phyloP scores from a whole-genome alignment of 2,888 invertebrate genomes.

The Caenorhabditis drosophilae region DNA sequence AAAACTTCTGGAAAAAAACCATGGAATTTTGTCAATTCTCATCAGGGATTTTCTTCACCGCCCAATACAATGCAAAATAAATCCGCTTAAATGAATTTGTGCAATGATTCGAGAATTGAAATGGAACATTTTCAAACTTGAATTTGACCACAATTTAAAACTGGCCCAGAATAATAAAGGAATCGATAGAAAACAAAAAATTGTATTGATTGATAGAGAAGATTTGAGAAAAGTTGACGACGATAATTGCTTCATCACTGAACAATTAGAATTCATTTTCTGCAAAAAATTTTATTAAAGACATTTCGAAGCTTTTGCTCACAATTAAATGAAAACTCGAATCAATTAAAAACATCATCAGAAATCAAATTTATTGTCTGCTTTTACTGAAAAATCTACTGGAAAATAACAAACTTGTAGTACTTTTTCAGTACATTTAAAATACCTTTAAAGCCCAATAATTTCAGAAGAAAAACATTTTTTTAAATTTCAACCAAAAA shows the following conservation, averaged over 20 bases:
- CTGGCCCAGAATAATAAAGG: neutral
- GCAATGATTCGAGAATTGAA: constrained; percentile 1
- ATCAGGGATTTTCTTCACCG: neutral
- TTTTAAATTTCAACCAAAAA: no score
- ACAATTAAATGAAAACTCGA: no score
- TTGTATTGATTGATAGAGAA: neutral
- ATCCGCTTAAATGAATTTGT: constrained; percentile 19
- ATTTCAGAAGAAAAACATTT: no score
- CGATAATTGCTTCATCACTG: neutral
- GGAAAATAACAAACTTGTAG: no score
- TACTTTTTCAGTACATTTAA: no score
- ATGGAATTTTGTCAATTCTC: neutral
- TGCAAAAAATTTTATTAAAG: no score
- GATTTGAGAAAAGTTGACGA: neutral
- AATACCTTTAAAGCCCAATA: no score
- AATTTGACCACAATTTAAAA: constrained; percentile 6
- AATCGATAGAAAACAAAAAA: neutral
- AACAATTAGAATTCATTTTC: neutral
- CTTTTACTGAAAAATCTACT: no score
- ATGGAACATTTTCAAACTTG: constrained; percentile 2
- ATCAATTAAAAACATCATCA: no score
- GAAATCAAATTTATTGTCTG: no score
- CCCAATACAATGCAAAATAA: constrained; percentile 14
- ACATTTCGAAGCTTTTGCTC: no score
- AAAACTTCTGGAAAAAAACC: constrained; percentile 4